Base-by-base conservation (phyloP, 2,797 vertebrate species). In the Crypturellus tataupa region DNA sequence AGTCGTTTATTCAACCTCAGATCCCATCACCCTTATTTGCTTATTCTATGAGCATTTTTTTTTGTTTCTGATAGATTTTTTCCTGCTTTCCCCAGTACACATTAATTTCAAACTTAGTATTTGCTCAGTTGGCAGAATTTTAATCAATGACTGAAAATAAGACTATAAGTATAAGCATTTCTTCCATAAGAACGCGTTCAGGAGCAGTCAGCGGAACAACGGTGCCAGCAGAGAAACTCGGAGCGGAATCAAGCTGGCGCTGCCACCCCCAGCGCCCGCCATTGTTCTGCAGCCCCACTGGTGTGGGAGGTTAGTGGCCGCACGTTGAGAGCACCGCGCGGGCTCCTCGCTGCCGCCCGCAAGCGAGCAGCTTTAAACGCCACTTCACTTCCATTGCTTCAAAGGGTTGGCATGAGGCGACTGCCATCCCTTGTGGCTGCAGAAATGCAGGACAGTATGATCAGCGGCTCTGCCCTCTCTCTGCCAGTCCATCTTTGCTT, bases 301-400 rank as follows among this genome's bases (percentile, higher is more conserved):
- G 16, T 44, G 42, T 8, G 17, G 42, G 42, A 44, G 42, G 93
- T 87, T 78, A 77, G 68, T 85, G 16, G 56, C 39, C 90, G 55
- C 64, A 88, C 60, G 40, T 1, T 3, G 70, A 93, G 90, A 83
- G 93, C 90, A 77, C 15, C 46, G 12, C n/a, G 85, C 68, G 2
- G 35, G 78, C 63, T 81, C 93, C 90, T 90, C 56, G 67, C 83
- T 7, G 67, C 51, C 91, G 70, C 93, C 93, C 85, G 95, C 90
- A 90, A 93, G 83, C 94, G 65, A 89, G 94, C 91, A 90, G 6
- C 91, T 96, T 86, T 93, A 95, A 94, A 94, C 91, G 94, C 87
- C 71, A 95, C 92, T 89, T 84, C 88, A 90, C 91, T 91, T 95
- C 93, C 95, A 96, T 94, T 91, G 95, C 94, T 95, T 91, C 93